phyloP scores from a whole-genome alignment of 2,888 invertebrate genomes.

The Hirtodrosophila cameraria region DNA sequence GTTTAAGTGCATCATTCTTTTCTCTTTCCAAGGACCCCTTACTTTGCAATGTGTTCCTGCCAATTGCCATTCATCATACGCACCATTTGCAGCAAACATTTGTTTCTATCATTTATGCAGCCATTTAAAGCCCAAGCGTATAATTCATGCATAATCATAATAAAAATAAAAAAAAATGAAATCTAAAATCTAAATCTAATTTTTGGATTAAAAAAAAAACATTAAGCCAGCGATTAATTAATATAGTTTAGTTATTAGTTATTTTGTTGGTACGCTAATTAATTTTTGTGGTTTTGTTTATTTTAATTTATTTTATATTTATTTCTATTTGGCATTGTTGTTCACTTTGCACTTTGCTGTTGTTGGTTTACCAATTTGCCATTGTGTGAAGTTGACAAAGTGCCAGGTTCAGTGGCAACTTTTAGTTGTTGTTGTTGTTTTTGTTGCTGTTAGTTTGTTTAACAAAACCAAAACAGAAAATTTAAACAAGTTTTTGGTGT shows the following conservation, averaged over 20 bases:
- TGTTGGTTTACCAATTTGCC: conserved; percentile 55
- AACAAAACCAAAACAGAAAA: conserved; percentile 51
- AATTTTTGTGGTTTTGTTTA: conserved; percentile 72
- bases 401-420: conserved; percentile 49
- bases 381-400: conserved; percentile 63
- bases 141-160: conserved; percentile 9
- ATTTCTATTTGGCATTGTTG: conserved; percentile 37
- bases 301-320: conserved; percentile 32
- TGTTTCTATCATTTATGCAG: conserved; percentile 16
- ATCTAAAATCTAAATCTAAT: conserved; percentile 11
- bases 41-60: neutral
- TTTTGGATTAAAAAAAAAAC: neutral
- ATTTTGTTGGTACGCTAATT: conserved; percentile 58
- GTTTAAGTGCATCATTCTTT: neutral
- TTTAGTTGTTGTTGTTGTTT: conserved; percentile 37
- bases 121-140: conserved; percentile 13
- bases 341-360: conserved; percentile 44
- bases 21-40: neutral
- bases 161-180: neutral
- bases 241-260: conserved; percentile 57
- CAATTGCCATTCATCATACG: conserved; percentile 16
- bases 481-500: conserved; percentile 60
- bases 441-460: conserved; percentile 44
- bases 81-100: neutral
- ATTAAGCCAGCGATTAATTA: conserved; percentile 55